Base-by-base conservation (phyloP, 2,888 invertebrate genomes). In the Toxonevra muliebris region DNA sequence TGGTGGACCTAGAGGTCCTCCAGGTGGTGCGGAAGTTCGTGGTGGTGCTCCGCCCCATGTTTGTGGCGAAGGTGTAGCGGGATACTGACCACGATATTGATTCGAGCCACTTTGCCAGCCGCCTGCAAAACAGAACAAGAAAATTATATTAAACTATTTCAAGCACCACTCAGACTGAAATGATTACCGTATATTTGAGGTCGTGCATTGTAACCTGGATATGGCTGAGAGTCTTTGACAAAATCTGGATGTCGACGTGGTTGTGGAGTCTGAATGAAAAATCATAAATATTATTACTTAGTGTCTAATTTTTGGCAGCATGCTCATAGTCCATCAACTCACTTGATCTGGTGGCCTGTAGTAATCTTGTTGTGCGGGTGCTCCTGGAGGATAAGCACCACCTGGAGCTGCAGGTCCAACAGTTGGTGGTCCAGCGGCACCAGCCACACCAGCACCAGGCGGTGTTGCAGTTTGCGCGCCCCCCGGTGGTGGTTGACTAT, bases 211-310 rank as follows among this genome's bases (percentile, higher is more conserved):
- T 90, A 91, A 70, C 89, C 89, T 69, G 90, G 88, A 84, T 89
- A 90, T 72, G 89, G 89, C 81, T 89, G 90, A 79, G 87, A 88
- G 81, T 93, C 93, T 87, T 93, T 93, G 77, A 90, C 90, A 87
- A 93, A 93, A 86, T 93, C 93, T 65, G 93, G 93, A 87, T 93
- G 93, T 79, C 93, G 87, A 76, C 93, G 88, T 55, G 91, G 92
- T 77, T 92, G 91, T 61, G 90, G 90, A 73, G 89, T 88, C 79
- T 91, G 89, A 59, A 87, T 74, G 87, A 87, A 79, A 17, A 65
- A 58, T 55, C 13, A 50, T 19, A 60, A 13, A 66, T 48, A 43
- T 54, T 19, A 55, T n/a, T 8, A 63, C 30, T 53, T 40, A 11
- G 52, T 13, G 43, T n/a, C 13, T 30, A 55, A 12, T 30, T 8